A percentile compares a stretch with the other conserved stretches of the same genome.
Evolutionary conservation across 2,113 vertebrate genomes (phyloP).

Genomic region (Calyptommatus sinebrachiatus): DNA sequence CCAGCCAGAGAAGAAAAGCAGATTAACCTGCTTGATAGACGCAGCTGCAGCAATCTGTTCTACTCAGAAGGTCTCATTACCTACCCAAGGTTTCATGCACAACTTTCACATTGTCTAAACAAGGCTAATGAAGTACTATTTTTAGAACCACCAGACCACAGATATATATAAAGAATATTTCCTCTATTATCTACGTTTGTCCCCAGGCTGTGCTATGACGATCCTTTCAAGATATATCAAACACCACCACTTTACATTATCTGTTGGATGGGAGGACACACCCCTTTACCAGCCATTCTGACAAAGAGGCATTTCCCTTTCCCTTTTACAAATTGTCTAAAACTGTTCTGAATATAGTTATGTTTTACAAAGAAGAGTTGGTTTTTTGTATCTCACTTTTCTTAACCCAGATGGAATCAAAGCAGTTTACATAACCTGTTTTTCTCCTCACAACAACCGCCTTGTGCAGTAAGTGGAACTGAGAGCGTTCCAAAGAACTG

Average conservation of each 20-base stretch:
- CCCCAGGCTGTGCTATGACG: not conserved
- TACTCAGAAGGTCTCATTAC: not conserved
- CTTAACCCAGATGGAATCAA: no score
- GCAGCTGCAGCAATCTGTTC: not conserved
- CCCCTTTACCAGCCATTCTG: not conserved
- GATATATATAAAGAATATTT: not conserved
- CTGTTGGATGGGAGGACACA: not conserved
- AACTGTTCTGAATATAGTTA: no score
- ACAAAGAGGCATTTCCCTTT: no score
- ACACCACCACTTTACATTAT: not conserved
- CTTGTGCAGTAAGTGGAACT: no score
- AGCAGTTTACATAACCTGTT: no score
- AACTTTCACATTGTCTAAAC: not conserved
- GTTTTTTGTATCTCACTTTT: no score
- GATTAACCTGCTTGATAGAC: conserved; percentile 15
- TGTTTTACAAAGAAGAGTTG: no score
- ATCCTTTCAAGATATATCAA: not conserved
- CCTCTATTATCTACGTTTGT: no score
- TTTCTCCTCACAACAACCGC: no score
- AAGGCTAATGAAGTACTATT: conserved; percentile 1
- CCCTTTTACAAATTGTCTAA: no score
- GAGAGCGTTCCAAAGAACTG: no score
- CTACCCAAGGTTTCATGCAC: not conserved
- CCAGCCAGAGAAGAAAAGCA: conserved; percentile 10
- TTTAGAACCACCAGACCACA: not conserved